phyloP scores from a whole-genome alignment of 2,888 invertebrate species.

The Pedicia rivosa region DNA sequence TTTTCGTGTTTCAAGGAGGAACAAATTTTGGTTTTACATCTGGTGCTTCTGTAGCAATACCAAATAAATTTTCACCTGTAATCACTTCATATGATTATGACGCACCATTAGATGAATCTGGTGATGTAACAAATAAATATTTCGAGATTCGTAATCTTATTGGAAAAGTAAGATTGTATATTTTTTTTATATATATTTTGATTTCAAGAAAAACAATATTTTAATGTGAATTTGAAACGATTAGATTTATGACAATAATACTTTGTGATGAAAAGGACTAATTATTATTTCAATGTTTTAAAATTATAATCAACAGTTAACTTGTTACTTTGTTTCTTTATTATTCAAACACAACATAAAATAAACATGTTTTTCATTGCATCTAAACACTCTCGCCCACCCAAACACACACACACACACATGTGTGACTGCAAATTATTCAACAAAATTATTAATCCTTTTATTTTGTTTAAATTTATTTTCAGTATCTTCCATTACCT shows the following conservation, averaged over 20 bases:
- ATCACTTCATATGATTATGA: conserved; percentile 86
- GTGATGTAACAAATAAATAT: conserved; percentile 78
- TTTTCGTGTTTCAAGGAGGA: conserved; percentile 88
- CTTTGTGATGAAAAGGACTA: too few species aligned
- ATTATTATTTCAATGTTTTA: too few species aligned
- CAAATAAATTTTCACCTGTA: conserved; percentile 40
- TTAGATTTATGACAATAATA: too few species aligned
- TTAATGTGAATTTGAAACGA: neutral
- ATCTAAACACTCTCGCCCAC: too few species aligned
- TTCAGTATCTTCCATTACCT: conserved; percentile 40
- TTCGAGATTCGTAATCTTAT: conserved; percentile 47
- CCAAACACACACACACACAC: too few species aligned
- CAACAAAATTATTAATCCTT: too few species aligned
- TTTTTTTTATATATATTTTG: conserved; percentile 1
- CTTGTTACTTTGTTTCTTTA: too few species aligned
- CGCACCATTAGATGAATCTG: conserved; percentile 76
- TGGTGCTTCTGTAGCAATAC: conserved; percentile 33
- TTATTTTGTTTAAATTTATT: too few species aligned
- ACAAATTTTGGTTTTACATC: conserved; percentile 65
- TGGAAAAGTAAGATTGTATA: conserved; percentile 32
- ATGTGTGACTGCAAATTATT: too few species aligned
- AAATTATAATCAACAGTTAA: too few species aligned
- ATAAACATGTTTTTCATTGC: too few species aligned
- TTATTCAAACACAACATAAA: too few species aligned
- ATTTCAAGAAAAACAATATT: neutral